Base-by-base conservation (phyloP, 2,888 invertebrate species). In the Pseudococcus longispinus region DNA sequence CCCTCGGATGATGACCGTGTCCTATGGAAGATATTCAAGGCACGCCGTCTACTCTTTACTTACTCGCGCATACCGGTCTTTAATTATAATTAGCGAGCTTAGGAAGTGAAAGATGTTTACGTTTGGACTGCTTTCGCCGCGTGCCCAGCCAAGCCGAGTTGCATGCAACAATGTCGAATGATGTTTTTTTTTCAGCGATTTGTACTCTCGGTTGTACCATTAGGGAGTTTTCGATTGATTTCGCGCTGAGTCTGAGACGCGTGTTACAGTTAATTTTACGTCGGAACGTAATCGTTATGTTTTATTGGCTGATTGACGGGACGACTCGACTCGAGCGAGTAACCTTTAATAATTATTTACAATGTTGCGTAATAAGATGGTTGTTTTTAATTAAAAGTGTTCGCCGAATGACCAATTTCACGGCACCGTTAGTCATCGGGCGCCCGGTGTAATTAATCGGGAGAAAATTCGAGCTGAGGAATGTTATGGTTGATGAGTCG, bases 61-160 rank as follows among this genome's bases (percentile, higher is more conserved):
- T 37, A 46, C 46, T 13, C 44, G 11, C 6, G 18, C 13, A 80
- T 80, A 80, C 77, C 77, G 77, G 77, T 80, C 77, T 80, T 37
- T 80, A 80, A 80, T 80, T 80, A 80, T 80, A 80, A 37, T 80
- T 42, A 42, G 42, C 77, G 42, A 80, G 42, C 77, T 42, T 42
- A 80, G 77, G 77, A 80, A 80, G 77, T 80, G 77, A 80, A 80
- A 80, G 77, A 80, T 80, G 77, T 80, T 80, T 80, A 18, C 42
- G 77, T 80, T 42, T 80, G 37, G 77, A 80, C 77, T 80, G 77
- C 77, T 80, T 80, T 80, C 77, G 77, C 77, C 77, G 37, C 42
- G 60, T 55, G 55, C 44, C 51, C 51, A 46, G 8, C 60, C n/a
- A 55, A 20, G 55, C 37, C n/a, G 13, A 77, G 13, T n/a, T n/a